Evolutionary conservation across 2,888 invertebrate species (phyloP), one percentile per base, ranked within the genome.

Genomic region (Cephalotes varians): DNA sequence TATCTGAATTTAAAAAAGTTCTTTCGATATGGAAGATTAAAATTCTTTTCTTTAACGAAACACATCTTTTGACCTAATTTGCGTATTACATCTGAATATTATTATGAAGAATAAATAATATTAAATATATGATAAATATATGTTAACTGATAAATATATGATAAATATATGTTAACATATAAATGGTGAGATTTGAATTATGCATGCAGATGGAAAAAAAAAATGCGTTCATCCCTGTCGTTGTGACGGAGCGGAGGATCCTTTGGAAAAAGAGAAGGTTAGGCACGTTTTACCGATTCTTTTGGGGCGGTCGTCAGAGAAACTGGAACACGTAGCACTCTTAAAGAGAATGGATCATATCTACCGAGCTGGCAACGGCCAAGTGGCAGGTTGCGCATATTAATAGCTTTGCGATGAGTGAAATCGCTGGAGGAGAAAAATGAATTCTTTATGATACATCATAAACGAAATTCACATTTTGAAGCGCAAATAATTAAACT

Each of bases 281-380:
- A 51, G 67, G 76, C 76, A 81, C 83, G 72, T 81, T 81, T 72
- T 67, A 54, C 72, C 54, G 73, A 51, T 80, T 79, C 71, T 80
- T 76, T 81, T 85, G 31, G 84, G 79, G 5, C 15, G 40, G 49
- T 58, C 54, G 60, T 44, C 71, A 21, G 71, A 79, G 85, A 76
- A 86, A 81, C 80, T 85, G 10, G 85, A 82, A 60, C 82, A 74
- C 82, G 64, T 62, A 82, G 56, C 34, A 54, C 85, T 80, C 69
- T 86, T 86, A 82, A 85, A 85, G 80, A 80, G 85, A 86, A 85
- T 86, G 80, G 86, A 86, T 81, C 76, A 60, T 62, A 85, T 82
- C 47, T 28, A 62, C 64, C 65, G 31, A 54, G 60, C 67, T 76
- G 74, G 67, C 69, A 79, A 69, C 56, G 34, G 56, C 69, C 76